Base-by-base conservation (phyloP, 35 echinoderm and acorn worm genomes). In the Apostichopus parvimensis region DNA sequence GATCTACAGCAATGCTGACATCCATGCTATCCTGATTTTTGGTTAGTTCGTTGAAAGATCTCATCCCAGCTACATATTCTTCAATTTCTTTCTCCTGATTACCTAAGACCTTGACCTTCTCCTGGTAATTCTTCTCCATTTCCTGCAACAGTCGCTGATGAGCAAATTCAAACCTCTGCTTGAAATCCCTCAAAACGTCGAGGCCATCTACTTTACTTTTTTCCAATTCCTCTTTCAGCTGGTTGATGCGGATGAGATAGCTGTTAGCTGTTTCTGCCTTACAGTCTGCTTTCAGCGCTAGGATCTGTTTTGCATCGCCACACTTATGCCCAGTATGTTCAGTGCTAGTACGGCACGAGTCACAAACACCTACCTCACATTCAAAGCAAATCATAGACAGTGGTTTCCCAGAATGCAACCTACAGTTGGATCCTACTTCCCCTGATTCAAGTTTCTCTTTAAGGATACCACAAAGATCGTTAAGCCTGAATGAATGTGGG, bases 91-190 rank as follows among this genome's bases (percentile, higher is more conserved):
- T 72, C 86, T 72, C 21, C 64, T 88, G 86, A 12, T 13, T 5
- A 5, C 45, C 14, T 24, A 88, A 52, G 22, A 17, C 64, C 45
- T 71, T 75, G 0, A 23, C 57, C 21, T 88, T 88, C 53, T 88
- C 86, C 22, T 88, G 22, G 11, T 65, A 68, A 1, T 14, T 88
- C 9, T 88, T 73, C 17, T 73, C 53, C 24, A 88, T 5, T 66
- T 68, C 28, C 13, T 55, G 57, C 45, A 72, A 5, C 57, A 88
- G 11, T 13, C 24, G 34, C 10, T 72, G 34, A 18, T 88, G 18
- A 25, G 86, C 86, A 60, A 75, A 65, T 88, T 88, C 68, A 88
- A 73, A 88, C 34, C 68, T 88, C 1, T 26, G 25, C 9, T 58
- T 34, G 15, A 88, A 88, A 54, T 68, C 68, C 72, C 12, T 54